Evolutionary conservation across 2,113 vertebrate species (phyloP).

Genomic region (Petaurus breviceps): DNA sequence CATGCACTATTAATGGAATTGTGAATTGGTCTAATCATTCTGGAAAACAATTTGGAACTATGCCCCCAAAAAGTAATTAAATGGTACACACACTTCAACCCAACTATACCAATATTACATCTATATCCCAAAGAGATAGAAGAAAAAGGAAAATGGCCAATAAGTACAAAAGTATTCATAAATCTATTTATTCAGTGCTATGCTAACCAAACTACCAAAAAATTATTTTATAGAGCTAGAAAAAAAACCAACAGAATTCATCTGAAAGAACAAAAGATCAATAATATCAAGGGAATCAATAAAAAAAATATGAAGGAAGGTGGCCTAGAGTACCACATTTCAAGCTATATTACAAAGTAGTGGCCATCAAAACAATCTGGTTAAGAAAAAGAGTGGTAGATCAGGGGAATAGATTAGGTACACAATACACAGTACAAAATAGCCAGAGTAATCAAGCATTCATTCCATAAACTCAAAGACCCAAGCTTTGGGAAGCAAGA

Average conservation of each 20-base stretch:
- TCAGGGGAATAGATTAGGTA: not conserved
- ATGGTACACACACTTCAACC: not conserved
- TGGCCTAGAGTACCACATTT: not conserved
- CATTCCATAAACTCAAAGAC: not conserved
- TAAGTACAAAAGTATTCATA: not conserved
- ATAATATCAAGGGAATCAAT: not conserved
- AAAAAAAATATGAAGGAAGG: not conserved
- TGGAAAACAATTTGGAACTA: not conserved
- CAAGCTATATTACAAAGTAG: not conserved
- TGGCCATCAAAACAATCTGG: not conserved
- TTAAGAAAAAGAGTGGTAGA: not conserved
- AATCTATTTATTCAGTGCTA: not conserved
- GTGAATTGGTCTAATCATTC: not conserved
- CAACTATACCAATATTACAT: not conserved
- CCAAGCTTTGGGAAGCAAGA: not conserved
- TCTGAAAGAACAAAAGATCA: not conserved
- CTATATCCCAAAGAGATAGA: not conserved
- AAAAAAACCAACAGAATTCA: not conserved
- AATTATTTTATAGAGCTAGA: not conserved
- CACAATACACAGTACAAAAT: not conserved
- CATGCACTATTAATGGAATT: not conserved
- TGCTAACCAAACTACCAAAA: not conserved
- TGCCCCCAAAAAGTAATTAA: not conserved
- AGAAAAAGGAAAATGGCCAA: not conserved
- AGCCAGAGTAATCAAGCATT: not conserved